Evolutionary conservation across 2,888 invertebrate genomes (phyloP).

Genomic region (Heliconius erato): DNA sequence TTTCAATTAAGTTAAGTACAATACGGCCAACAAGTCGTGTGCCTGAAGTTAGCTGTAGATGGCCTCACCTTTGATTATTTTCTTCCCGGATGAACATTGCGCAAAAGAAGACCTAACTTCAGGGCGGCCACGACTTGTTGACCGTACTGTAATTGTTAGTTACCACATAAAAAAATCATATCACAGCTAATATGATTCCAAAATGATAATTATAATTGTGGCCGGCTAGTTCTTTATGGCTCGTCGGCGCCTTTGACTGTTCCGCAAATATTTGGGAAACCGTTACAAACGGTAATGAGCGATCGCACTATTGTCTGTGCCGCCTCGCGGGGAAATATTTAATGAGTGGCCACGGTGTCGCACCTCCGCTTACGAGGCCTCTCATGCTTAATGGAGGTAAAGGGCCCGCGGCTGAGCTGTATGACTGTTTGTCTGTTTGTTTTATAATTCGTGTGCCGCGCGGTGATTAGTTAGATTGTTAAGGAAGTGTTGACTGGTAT

Average conservation of each 20-base stretch:
- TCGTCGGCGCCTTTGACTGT: conserved; percentile 78
- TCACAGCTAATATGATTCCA: conserved; percentile 3
- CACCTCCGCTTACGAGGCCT: conserved; percentile 72
- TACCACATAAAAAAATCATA: neutral
- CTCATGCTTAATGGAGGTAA: conserved; percentile 68
- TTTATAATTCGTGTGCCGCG: conserved; percentile 70
- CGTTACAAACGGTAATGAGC: conserved; percentile 81
- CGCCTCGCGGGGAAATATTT: conserved; percentile 76
- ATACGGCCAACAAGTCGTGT: too few relatives aligned
- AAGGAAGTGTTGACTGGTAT: conserved; percentile 69
- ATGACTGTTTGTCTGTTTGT: conserved; percentile 68
- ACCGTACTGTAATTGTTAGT: neutral
- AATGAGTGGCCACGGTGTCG: conserved; percentile 81
- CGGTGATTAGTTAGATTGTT: conserved; percentile 71
- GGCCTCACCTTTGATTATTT: too few relatives aligned
- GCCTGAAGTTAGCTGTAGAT: too few relatives aligned
- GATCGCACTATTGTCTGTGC: conserved; percentile 79
- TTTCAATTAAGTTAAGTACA: neutral
- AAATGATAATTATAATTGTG: conserved; percentile 56
- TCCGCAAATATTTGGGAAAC: conserved; percentile 81
- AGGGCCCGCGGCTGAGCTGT: conserved; percentile 73
- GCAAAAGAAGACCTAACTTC: too few relatives aligned
- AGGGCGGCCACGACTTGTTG: too few relatives aligned
- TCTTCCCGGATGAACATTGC: too few relatives aligned
- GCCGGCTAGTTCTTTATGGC: conserved; percentile 61